Conservation (phyloP, 2,888 invertebrate genomes). For the Polydrusus cervinus region DNA sequence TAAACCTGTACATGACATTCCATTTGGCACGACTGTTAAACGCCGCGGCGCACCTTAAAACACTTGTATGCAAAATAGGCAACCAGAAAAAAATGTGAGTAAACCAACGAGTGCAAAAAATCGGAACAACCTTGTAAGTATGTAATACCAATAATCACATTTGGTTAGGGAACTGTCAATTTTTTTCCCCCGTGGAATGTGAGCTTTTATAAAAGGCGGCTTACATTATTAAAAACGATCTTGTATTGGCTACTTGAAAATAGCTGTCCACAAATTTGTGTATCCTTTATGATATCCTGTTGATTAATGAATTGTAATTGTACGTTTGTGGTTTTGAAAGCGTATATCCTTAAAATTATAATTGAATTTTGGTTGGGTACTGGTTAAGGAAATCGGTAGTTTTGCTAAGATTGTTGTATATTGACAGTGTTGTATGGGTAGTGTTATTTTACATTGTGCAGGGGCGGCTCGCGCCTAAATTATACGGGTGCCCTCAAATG, state of each 20-base stretch:
- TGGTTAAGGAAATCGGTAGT: background rate
- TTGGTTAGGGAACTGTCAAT: constrained; percentile 29
- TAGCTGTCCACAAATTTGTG: constrained; percentile 29
- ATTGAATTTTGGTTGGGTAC: background rate
- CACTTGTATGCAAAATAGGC: constrained; percentile 44
- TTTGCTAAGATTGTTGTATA: too few species aligned
- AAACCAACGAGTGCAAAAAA: constrained; percentile 39
- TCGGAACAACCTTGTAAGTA: constrained; percentile 43
- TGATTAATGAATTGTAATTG: constrained; percentile 10
- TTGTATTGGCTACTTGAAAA: constrained; percentile 23
- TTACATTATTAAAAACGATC: constrained; percentile 28
- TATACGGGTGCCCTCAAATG: too few species aligned
- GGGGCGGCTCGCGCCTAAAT: too few species aligned
- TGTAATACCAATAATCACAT: constrained; percentile 37
- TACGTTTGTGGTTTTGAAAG: constrained; percentile 1
- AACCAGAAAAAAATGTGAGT: constrained; percentile 31
- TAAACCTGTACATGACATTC: constrained; percentile 37
- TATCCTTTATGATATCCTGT: constrained; percentile 40
- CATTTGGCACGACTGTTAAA: constrained; percentile 26
- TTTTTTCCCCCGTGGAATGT: constrained; percentile 31
- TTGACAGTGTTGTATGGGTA: too few species aligned
- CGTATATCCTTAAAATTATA: constrained; percentile 16
- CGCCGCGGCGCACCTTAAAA: constrained; percentile 37
- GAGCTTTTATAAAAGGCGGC: constrained; percentile 33
- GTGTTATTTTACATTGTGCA: too few species aligned